Percentiles rank a stretch among this genome's conserved stretches.
These are phyloP conservation scores for Microctonus hyperodae DNA, from an alignment of 2,888 invertebrate genomes.

Conservation along the genomic window DNA sequence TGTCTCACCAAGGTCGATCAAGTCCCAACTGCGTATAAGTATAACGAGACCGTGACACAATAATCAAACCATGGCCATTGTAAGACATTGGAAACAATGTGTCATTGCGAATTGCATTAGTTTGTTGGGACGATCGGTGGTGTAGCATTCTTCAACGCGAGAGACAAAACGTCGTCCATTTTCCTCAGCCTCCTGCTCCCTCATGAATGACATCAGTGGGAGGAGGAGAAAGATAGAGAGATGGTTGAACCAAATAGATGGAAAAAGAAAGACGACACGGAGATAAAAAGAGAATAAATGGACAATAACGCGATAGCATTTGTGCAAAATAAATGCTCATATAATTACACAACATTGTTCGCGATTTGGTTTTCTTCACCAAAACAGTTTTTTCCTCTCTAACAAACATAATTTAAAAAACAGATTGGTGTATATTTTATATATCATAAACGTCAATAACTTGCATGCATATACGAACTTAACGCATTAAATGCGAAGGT, in stretches of 20 bases:
- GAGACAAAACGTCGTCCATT: conserved; percentile 2
- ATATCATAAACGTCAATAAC: conserved; percentile 13
- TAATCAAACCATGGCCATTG: background rate
- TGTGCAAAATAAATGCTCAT: background rate
- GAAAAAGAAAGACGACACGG: background rate
- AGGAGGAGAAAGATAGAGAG: background rate
- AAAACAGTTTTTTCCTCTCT: conserved; percentile 9
- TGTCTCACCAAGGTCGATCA: conserved; percentile 6
- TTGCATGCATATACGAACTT: conserved; percentile 11
- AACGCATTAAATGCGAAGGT: background rate
- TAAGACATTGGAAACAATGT: background rate
- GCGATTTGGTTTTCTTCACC: conserved; percentile 8
- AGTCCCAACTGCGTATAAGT: conserved; percentile 7
- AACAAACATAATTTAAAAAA: conserved; percentile 4
- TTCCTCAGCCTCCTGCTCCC: conserved; percentile 7
- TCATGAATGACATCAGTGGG: background rate
- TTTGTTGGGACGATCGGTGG: background rate
- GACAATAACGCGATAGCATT: background rate
- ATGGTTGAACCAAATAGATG: background rate
- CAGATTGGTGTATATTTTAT: background rate
- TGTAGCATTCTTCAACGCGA: background rate
- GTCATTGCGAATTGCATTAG: background rate
- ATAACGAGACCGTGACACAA: conserved; percentile 9
- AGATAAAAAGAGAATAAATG: background rate
- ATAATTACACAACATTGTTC: conserved; percentile 8